Evolutionary conservation across 2,888 invertebrate genomes (phyloP).

Genomic region (Diarsia brunnea): DNA sequence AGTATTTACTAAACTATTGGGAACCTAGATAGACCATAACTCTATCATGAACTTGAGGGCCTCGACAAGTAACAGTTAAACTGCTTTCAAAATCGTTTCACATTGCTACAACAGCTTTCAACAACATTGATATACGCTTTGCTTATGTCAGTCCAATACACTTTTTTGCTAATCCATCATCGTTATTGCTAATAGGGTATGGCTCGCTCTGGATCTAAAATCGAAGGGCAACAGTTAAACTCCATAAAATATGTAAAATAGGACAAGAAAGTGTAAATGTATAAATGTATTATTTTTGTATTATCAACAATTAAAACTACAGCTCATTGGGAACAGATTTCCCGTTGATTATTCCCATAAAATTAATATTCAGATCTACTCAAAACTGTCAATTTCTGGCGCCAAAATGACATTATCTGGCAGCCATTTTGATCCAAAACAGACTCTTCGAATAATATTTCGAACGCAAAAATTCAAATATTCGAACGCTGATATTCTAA

Average conservation of each 20-base stretch:
- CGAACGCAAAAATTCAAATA: constrained; percentile 62
- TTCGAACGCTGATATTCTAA: constrained; percentile 65
- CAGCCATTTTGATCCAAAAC: constrained; percentile 35
- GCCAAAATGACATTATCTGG: constrained; percentile 20
- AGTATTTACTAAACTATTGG: neutral
- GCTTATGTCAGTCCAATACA: neutral
- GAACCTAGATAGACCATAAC: neutral
- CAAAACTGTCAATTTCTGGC: constrained; percentile 8
- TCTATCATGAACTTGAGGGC: neutral
- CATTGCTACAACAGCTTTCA: neutral
- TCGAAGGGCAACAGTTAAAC: neutral
- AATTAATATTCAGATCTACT: neutral
- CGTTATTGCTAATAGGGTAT: neutral
- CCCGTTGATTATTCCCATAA: neutral
- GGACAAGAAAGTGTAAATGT: neutral
- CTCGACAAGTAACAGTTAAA: neutral
- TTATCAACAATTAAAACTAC: neutral
- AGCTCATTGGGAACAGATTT: constrained; percentile 11
- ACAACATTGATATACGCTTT: too few species aligned
- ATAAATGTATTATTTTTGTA: too few species aligned
- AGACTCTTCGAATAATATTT: constrained; percentile 43
- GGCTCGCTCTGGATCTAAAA: neutral
- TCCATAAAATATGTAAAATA: neutral
- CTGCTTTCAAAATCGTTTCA: neutral
- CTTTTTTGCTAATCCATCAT: neutral